These are phyloP conservation scores for Rhodinocichla rosea DNA, from an alignment of 2,113 vertebrate species.

Conservation along the genomic window DNA sequence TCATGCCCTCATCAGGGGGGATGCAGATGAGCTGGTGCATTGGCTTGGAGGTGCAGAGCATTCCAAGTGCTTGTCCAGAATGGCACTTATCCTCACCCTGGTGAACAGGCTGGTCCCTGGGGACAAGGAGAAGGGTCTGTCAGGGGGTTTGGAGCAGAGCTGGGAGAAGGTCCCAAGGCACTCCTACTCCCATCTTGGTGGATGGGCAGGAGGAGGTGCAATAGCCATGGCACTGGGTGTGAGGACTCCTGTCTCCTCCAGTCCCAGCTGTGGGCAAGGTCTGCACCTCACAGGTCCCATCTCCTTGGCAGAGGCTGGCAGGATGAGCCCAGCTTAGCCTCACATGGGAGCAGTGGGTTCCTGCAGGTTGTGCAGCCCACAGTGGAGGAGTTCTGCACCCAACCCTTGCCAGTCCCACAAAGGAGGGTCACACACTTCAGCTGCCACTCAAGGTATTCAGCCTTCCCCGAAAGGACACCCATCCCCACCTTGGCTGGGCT, in stretches of 20 bases:
- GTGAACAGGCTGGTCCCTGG: rapidly evolving
- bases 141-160: not conserved
- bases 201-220: not conserved
- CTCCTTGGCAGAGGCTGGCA: not conserved
- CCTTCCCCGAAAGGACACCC: not conserved
- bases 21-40: not conserved
- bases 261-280: not conserved
- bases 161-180: not conserved
- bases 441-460: not conserved
- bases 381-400: not conserved
- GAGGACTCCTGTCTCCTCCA: not conserved
- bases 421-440: not conserved
- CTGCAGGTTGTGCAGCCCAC: rapidly evolving
- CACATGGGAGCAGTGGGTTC: rapidly evolving
- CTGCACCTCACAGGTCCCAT: not conserved
- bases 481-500: rapidly evolving
- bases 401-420: not conserved
- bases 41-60: not conserved
- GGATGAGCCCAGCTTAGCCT: not conserved
- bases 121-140: not conserved
- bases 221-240: rapidly evolving
- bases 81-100: not conserved
- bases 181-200: not conserved
- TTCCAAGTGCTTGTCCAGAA: not conserved
- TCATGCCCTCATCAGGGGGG: not conserved